Evolutionary conservation across 2,888 invertebrate genomes (phyloP).

Genomic region (Cheilosia scutellata): DNA sequence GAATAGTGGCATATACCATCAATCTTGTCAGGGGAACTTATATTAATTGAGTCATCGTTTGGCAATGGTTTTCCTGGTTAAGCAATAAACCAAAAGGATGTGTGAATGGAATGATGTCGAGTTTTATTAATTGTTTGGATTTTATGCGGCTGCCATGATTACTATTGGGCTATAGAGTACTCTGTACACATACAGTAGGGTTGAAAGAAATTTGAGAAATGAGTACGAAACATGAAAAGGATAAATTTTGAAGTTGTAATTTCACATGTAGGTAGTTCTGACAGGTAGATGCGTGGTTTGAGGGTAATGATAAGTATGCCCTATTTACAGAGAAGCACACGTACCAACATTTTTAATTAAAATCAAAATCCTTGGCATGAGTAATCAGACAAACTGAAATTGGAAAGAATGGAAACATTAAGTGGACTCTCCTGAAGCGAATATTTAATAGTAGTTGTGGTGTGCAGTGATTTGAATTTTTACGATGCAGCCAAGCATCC

Average conservation of each 20-base stretch:
- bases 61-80: conserved; percentile 36
- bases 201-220: conserved; percentile 1
- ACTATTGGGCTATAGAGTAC: neutral
- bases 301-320: too few species aligned
- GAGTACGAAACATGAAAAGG: conserved; percentile 5
- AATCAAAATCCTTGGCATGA: too few species aligned
- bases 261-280: neutral
- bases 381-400: too few species aligned
- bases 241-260: neutral
- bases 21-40: conserved; percentile 60
- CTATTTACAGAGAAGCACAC: too few species aligned
- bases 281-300: too few species aligned
- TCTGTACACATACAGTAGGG: neutral
- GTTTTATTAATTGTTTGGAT: conserved; percentile 63
- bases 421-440: too few species aligned
- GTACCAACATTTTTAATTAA: too few species aligned
- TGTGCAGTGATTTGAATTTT: too few species aligned
- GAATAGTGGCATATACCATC: conserved; percentile 56
- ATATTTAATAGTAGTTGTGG: too few species aligned
- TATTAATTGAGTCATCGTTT: conserved; percentile 73
- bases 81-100: conserved; percentile 56
- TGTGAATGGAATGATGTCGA: conserved; percentile 63
- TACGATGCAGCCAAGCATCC: too few species aligned
- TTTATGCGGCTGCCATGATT: conserved; percentile 17
- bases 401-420: too few species aligned